These are phyloP conservation scores for Pyrochroa serraticornis DNA, from an alignment of 2,888 invertebrate genomes.

Conservation along the genomic window DNA sequence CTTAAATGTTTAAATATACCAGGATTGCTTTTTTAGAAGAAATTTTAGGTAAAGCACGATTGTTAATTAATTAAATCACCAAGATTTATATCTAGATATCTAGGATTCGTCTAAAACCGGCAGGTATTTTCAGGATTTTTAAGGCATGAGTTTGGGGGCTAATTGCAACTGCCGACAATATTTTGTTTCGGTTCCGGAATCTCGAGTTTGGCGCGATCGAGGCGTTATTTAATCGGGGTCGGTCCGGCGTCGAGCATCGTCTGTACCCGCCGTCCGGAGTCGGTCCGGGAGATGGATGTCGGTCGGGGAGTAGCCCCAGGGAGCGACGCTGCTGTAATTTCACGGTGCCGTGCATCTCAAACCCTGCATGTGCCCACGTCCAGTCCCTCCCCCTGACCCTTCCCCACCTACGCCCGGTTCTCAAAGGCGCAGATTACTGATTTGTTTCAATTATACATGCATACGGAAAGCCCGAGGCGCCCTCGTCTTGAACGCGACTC, in stretches of 20 bases:
- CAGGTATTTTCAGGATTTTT: no score
- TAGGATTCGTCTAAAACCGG: no score
- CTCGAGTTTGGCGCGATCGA: no score
- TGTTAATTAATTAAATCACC: no score
- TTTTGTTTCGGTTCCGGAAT: no score
- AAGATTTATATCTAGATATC: no score
- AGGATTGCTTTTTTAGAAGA: no score
- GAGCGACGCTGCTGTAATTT: conserved; percentile 62
- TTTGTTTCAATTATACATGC: conserved; percentile 30
- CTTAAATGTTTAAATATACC: no score
- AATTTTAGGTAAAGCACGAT: no score
- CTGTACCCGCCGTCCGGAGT: no score
- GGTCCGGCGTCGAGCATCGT: conserved; percentile 10
- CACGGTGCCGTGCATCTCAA: conserved; percentile 65
- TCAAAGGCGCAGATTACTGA: conserved; percentile 30
- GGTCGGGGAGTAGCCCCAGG: conserved; percentile 44
- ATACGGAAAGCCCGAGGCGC: conserved; percentile 18
- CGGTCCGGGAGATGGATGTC: conserved; percentile 49
- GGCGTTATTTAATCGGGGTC: conserved; percentile 11
- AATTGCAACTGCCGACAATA: no score
- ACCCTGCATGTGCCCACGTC: conserved; percentile 45
- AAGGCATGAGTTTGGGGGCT: no score
- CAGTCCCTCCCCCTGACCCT: conserved; percentile 8
- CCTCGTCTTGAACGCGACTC: conserved; percentile 14
- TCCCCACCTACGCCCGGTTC: conserved; percentile 13